Evolutionary conservation across 2,888 invertebrate genomes (phyloP).

Genomic region (Caradrina clavipalpis): DNA sequence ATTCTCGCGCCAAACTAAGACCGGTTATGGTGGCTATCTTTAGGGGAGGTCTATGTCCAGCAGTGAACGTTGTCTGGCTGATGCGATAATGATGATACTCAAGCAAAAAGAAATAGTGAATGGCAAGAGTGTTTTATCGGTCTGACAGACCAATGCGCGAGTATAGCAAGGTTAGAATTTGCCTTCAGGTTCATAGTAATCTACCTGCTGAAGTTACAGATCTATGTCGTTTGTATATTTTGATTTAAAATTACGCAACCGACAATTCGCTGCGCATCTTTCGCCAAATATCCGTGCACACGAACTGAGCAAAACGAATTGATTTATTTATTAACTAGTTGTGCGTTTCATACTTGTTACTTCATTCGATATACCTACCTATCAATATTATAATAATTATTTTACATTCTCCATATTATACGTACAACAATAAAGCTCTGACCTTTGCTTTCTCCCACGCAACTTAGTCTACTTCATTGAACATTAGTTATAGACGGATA

Average conservation of each 20-base stretch:
- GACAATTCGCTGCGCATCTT: background rate
- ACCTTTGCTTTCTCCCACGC: slow-evolving; percentile 23
- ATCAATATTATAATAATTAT: background rate
- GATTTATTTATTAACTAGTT: too few species aligned
- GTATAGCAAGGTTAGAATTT: too few species aligned
- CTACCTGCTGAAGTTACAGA: too few species aligned
- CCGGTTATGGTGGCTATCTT: too few species aligned
- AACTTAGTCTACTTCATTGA: slow-evolving; percentile 14
- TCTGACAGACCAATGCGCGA: too few species aligned
- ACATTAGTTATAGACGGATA: slow-evolving; percentile 3
- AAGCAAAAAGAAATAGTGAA: too few species aligned
- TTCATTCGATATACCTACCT: background rate
- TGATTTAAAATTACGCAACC: background rate
- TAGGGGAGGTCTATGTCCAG: too few species aligned
- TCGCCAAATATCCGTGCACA: background rate
- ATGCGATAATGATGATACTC: too few species aligned
- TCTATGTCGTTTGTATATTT: background rate
- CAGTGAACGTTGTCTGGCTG: too few species aligned
- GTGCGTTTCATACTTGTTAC: background rate
- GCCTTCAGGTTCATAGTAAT: too few species aligned
- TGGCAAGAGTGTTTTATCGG: too few species aligned
- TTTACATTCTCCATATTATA: background rate
- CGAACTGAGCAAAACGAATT: background rate
- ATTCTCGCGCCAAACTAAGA: too few species aligned
- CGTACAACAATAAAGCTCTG: background rate